Evolutionary conservation across 2,797 vertebrate species (phyloP), one percentile per base, ranked within the genome.

Genomic region (Oreonectes daqikongensis): DNA sequence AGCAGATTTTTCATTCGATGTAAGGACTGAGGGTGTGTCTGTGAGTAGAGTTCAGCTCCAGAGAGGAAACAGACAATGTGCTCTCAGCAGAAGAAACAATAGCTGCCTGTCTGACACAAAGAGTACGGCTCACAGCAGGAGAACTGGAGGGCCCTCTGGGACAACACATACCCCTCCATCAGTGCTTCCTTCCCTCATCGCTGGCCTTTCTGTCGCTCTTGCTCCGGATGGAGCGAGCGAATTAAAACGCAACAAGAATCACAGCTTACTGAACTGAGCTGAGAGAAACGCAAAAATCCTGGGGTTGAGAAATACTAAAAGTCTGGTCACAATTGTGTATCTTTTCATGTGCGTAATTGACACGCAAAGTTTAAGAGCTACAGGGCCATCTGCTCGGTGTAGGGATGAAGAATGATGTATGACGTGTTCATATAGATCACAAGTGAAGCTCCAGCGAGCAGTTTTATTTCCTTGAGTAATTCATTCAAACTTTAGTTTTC

Each of bases 41-140:
- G 83, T 84, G 71, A 87, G n/a, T n/a, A n/a, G n/a, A n/a, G 85
- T 40, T 79, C 82, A 71, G 84, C 79, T 86, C 82, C 81, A 82
- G 80, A 87, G 86, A 88, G 90, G 90, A 90, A 86, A 85, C 65
- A 81, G 86, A 92, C 90, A 91, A 91, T 90, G 89, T 89, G 81
- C 53, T 79, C 50, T 80, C 15, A 79, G 83, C 82, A 78, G 82
- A 82, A 77, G 83, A 28, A 89, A 92, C 90, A 92, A 93, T 90
- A 87, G 84, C 84, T 28, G 83, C 81, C 81, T 50, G 72, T 85
- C 83, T 74, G 80, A 81, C 78, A 87, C 85, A 90, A 90, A 90
- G 86, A 83, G 78, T 73, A 22, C 14, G 57, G 82, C 85, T 81
- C 89, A 81, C 87, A 80, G 89, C 85, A 87, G 88, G 90, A 83